Evolutionary conservation across 1,140 invertebrate species (phyloP).

Genomic region (Pseudomyrmex concolor): DNA sequence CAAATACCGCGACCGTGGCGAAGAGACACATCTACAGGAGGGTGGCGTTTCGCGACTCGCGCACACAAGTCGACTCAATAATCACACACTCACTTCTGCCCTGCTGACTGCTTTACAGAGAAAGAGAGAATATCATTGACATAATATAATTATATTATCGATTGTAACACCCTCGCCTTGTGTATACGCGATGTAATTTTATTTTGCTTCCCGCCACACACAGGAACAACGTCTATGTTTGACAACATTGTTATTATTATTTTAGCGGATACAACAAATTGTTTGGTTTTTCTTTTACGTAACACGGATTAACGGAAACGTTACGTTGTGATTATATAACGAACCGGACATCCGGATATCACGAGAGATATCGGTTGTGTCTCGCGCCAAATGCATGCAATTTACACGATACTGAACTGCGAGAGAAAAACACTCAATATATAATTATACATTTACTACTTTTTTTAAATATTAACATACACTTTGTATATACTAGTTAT

Average conservation of each 20-base stretch:
- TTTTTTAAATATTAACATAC: too few species aligned
- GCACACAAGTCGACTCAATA: slow-evolving; percentile 49
- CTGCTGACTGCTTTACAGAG: background rate
- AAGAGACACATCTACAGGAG: slow-evolving; percentile 18
- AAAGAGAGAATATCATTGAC: slow-evolving; percentile 50
- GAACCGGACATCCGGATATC: too few species aligned
- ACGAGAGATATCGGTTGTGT: too few species aligned
- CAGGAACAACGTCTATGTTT: slow-evolving; percentile 2
- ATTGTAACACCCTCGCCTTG: background rate
- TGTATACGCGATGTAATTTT: slow-evolving; percentile 37
- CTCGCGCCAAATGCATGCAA: too few species aligned
- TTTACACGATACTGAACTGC: too few species aligned
- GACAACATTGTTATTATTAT: slow-evolving; percentile 29
- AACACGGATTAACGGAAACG: too few species aligned
- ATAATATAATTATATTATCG: background rate
- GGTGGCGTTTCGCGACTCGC: slow-evolving; percentile 7
- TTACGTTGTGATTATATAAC: too few species aligned
- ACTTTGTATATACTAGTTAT: too few species aligned
- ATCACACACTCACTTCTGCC: background rate
- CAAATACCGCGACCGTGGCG: slow-evolving; percentile 56
- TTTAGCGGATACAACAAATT: slow-evolving; percentile 1
- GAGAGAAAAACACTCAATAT: background rate
- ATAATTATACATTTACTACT: too few species aligned
- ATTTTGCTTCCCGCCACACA: slow-evolving; percentile 25
- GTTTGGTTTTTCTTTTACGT: background rate